A percentile compares a stretch with the other conserved stretches of the same genome.
Evolutionary conservation across 2,797 vertebrate genomes (phyloP).

Genomic region (Platyrinchus mystaceus): DNA sequence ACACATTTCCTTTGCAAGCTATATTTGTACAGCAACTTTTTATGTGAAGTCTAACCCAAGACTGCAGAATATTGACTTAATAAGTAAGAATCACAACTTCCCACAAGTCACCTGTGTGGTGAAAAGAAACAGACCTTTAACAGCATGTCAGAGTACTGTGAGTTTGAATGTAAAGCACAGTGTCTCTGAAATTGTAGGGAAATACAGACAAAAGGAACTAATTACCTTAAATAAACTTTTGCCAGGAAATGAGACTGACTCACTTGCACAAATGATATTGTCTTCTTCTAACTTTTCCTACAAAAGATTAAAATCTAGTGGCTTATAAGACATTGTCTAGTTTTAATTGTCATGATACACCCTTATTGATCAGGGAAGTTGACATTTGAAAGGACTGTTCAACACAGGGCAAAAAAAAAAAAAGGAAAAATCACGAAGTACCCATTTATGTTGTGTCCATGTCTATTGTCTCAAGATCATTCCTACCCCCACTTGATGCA

Average conservation of each 20-base stretch:
- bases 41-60: not conserved
- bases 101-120: not conserved
- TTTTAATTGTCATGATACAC: not conserved
- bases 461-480: not conserved
- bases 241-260: not conserved
- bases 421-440: not conserved
- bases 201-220: not conserved
- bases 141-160: not conserved
- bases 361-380: not conserved
- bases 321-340: not conserved
- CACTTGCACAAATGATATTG: not conserved
- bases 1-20: not conserved
- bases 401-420: not conserved
- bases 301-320: not conserved
- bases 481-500: not conserved
- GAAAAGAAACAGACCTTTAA: not conserved
- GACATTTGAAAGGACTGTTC: not conserved
- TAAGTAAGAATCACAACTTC: not conserved
- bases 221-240: not conserved
- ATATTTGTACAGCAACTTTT: not conserved
- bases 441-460: not conserved
- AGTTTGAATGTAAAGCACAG: not conserved
- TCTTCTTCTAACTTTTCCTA: not conserved
- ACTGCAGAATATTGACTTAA: not conserved
- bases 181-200: not conserved